phyloP scores from a whole-genome alignment of 2,797 vertebrate genomes.

The Euphonia xanthogaster region DNA sequence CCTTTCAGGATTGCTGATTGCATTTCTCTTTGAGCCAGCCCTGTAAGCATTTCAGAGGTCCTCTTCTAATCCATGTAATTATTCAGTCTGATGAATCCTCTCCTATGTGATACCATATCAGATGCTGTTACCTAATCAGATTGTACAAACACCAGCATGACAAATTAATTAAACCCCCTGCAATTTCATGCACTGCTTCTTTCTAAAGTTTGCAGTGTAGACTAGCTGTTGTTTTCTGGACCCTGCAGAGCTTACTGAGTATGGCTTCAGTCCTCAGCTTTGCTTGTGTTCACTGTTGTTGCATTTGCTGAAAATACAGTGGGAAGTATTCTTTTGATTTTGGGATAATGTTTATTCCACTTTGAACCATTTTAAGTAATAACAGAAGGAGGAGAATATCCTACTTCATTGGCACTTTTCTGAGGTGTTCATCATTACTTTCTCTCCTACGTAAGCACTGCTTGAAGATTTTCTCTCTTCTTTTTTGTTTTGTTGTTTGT shows the following conservation, averaged over 20 bases:
- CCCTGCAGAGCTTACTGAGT: not conserved
- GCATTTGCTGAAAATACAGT: not conserved
- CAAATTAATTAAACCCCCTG: slow-evolving; percentile 49
- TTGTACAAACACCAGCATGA: slow-evolving; percentile 36
- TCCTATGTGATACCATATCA: slow-evolving; percentile 40
- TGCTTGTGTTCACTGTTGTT: not conserved
- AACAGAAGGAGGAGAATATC: not conserved
- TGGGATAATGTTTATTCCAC: not conserved
- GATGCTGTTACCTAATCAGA: slow-evolving; percentile 60
- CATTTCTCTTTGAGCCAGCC: slow-evolving; percentile 15
- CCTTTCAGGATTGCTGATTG: not conserved
- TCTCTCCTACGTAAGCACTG: not conserved
- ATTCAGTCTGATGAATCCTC: slow-evolving; percentile 51
- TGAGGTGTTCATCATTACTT: not conserved
- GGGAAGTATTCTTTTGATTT: not conserved
- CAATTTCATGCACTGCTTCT: slow-evolving; percentile 56
- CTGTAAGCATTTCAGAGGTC: not conserved
- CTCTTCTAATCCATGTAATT: slow-evolving; percentile 59
- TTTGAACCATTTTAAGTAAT: not conserved
- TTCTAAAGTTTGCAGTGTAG: not conserved
- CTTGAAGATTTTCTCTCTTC: not conserved
- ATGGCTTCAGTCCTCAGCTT: not conserved
- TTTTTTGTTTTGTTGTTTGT: not conserved
- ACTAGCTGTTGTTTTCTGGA: not conserved
- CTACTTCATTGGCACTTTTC: not conserved